These are phyloP conservation scores for Lutraria rhynchaena DNA, from an alignment of 1,140 invertebrate species.

Conservation along the genomic window DNA sequence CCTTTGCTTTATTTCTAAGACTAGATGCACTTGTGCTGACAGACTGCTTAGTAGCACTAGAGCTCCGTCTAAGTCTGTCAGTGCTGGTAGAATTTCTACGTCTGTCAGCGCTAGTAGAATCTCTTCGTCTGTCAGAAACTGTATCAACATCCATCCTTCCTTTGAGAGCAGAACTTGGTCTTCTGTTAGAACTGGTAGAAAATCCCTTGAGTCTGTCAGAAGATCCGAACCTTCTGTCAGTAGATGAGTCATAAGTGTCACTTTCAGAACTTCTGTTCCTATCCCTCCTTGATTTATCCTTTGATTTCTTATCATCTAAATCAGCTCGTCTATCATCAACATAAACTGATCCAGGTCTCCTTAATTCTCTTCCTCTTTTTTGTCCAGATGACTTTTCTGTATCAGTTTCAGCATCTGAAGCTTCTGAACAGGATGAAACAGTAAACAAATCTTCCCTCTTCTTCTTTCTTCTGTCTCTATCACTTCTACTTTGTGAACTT, in stretches of 20 bases:
- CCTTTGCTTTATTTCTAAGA: conserved; percentile 39
- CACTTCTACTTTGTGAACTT: neutral
- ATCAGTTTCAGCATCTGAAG: conserved; percentile 11
- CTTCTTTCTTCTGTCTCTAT: conserved; percentile 26
- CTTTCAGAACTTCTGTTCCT: neutral
- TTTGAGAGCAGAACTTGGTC: no score
- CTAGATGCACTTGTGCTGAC: conserved; percentile 46
- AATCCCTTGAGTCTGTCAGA: no score
- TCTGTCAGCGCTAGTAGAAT: neutral
- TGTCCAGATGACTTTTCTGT: neutral
- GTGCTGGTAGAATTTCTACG: neutral
- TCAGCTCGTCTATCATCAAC: neutral
- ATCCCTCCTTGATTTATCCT: no score
- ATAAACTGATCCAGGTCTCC: conserved; percentile 24
- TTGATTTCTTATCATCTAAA: neutral
- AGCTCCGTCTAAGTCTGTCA: no score
- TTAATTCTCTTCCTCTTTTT: neutral
- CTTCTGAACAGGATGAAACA: conserved; percentile 11
- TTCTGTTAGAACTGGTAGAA: no score
- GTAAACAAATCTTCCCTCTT: conserved; percentile 33
- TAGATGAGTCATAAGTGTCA: neutral
- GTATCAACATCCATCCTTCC: no score
- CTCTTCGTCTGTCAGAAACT: neutral
- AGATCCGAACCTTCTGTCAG: neutral
- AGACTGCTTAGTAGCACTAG: no score